Evolutionary conservation across 2,113 vertebrate species (phyloP).

Genomic region (Brienomyrus longianalis): DNA sequence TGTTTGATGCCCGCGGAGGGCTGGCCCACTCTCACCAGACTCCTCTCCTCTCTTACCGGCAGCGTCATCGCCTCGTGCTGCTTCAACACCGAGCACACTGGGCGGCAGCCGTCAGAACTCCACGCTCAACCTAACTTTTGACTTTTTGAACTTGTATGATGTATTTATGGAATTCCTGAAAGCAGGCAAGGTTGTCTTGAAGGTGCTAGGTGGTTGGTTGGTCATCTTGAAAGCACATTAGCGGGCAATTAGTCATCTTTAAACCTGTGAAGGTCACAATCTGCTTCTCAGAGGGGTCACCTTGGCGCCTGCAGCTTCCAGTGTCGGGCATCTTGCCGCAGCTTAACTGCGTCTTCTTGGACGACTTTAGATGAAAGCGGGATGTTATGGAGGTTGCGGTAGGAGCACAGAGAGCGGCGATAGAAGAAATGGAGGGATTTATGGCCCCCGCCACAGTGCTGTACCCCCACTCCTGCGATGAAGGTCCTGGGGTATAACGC

Average conservation of each 20-base stretch:
- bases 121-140: not conserved
- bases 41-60: constrained; percentile 42
- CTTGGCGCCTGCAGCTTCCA: not conserved
- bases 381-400: not conserved
- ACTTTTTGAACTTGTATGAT: not conserved
- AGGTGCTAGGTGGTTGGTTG: not conserved
- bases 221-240: not conserved
- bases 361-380: not conserved
- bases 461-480: not conserved
- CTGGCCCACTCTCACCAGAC: constrained; percentile 50
- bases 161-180: not conserved
- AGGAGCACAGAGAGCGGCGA: not conserved
- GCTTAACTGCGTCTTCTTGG: not conserved
- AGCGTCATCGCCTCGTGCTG: not conserved
- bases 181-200: not conserved
- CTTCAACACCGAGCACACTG: not conserved
- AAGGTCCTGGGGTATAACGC: not conserved
- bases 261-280: not conserved
- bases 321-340: not conserved
- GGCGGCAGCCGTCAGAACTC: not conserved
- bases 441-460: not conserved
- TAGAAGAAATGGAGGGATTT: not conserved
- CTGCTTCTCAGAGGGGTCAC: not conserved
- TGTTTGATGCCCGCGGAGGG: not conserved
- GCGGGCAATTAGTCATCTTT: not conserved